phyloP scores from a whole-genome alignment of 2,797 vertebrate genomes.

The Naso thynnoides region DNA sequence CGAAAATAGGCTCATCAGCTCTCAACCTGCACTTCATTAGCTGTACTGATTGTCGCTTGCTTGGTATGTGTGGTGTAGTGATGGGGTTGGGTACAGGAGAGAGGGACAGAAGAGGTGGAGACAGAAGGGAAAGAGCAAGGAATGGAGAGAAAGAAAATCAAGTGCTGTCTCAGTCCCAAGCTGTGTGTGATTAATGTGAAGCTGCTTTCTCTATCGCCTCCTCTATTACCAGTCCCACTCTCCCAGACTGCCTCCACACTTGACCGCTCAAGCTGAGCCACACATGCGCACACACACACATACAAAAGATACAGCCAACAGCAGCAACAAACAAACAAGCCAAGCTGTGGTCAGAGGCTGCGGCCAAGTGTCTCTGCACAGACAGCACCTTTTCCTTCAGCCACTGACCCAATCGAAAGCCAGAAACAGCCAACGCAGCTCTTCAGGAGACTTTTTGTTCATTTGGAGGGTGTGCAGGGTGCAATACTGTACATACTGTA shows the following conservation, averaged over 20 bases:
- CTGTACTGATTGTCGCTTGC: conserved; percentile 65
- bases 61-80: conserved; percentile 32
- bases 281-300: conserved; percentile 38
- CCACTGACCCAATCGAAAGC: conserved; percentile 53
- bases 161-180: conserved; percentile 65
- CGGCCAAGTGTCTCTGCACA: conserved; percentile 39
- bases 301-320: conserved; percentile 32
- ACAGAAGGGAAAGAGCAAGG: conserved; percentile 42
- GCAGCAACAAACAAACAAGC: conserved; percentile 63
- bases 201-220: conserved; percentile 81
- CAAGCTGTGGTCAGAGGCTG: conserved; percentile 57
- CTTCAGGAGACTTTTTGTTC: conserved; percentile 30
- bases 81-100: conserved; percentile 5
- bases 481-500: conserved; percentile 3
- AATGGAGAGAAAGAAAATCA: conserved; percentile 44
- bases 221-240: conserved; percentile 80
- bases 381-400: conserved; percentile 48
- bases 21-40: conserved; percentile 79
- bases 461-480: not conserved
- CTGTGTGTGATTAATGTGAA: conserved; percentile 85
- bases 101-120: conserved; percentile 32
- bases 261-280: conserved; percentile 77
- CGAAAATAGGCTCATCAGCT: conserved; percentile 72
- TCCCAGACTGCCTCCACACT: conserved; percentile 78
- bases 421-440: conserved; percentile 11